Conservation (phyloP, 2,797 vertebrate species). For the Hylomyscus alleni region DNA sequence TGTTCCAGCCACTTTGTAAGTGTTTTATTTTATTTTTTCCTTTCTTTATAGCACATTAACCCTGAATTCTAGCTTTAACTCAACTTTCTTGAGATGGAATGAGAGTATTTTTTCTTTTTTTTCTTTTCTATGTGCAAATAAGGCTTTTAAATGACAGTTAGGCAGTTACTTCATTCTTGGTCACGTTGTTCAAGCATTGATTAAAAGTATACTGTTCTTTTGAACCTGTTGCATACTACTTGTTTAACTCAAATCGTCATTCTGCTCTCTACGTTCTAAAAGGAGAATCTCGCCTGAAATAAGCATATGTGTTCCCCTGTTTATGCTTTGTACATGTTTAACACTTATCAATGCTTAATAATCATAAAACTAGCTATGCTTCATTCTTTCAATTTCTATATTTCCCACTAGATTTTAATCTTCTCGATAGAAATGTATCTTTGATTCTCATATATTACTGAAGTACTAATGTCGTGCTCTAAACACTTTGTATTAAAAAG, state of each 20-base stretch:
- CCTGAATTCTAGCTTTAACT: not conserved
- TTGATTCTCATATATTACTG: slow-evolving; percentile 15
- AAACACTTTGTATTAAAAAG: slow-evolving; percentile 20
- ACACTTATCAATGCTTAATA: not conserved
- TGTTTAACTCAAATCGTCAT: not conserved
- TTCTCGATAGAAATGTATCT: not conserved
- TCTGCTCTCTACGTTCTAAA: not conserved
- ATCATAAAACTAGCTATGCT: not conserved
- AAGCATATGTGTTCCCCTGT: not conserved
- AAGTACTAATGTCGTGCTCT: not conserved
- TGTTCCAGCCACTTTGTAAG: not conserved
- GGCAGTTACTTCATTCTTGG: not conserved
- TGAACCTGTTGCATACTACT: not conserved
- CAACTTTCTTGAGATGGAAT: slow-evolving; percentile 16
- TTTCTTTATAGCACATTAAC: not conserved
- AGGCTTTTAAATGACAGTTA: slow-evolving; percentile 23
- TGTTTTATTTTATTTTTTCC: not conserved
- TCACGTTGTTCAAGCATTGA: not conserved
- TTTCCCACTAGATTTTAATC: slow-evolving; percentile 1
- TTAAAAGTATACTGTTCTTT: slow-evolving; percentile 23
- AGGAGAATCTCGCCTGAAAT: not conserved
- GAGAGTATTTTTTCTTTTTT: not conserved
- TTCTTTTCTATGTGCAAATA: slow-evolving; percentile 33
- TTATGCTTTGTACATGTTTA: not conserved
- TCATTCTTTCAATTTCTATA: slow-evolving; percentile 8